These are phyloP conservation scores for Tricholaema leucomelas DNA, from an alignment of 2,113 vertebrate species.

Conservation along the genomic window DNA sequence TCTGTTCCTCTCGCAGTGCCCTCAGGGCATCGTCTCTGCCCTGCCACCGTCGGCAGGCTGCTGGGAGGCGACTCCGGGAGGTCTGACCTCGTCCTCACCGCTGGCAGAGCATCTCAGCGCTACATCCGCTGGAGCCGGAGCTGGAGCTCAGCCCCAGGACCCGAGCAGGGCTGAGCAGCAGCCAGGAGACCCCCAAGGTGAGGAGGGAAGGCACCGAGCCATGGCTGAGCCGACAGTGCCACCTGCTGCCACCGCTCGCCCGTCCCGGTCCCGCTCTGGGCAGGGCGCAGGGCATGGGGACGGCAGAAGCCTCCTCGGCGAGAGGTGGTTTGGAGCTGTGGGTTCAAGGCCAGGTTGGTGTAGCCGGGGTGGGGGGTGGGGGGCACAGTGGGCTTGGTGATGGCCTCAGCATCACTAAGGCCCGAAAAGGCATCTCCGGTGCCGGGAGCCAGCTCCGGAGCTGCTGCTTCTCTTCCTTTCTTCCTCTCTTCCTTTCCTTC, in stretches of 20 bases:
- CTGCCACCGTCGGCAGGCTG: not conserved
- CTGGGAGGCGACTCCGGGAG: rapidly evolving
- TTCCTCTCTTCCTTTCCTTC: too few species aligned
- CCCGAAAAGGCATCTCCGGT: too few species aligned
- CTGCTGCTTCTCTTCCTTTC: not conserved
- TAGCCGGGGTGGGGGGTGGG: too few species aligned
- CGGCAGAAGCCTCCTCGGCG: rapidly evolving
- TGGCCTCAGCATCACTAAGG: too few species aligned
- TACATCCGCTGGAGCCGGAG: rapidly evolving
- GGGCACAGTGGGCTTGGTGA: too few species aligned
- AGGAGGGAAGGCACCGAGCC: not conserved
- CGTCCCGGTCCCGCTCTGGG: not conserved
- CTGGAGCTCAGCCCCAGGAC: rapidly evolving
- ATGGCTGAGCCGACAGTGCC: slow-evolving; percentile 42
- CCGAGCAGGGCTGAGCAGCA: not conserved
- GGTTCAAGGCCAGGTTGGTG: too few species aligned
- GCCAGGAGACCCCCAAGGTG: not conserved
- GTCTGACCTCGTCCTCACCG: not conserved
- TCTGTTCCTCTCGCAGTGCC: not conserved
- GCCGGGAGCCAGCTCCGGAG: not conserved
- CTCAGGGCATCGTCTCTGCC: not conserved
- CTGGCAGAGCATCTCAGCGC: rapidly evolving
- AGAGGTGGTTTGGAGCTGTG: too few species aligned
- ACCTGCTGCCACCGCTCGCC: slow-evolving; percentile 43
- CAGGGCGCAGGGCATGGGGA: not conserved